Evolutionary conservation across 2,888 invertebrate species (phyloP).

Genomic region (Tipula confusa): DNA sequence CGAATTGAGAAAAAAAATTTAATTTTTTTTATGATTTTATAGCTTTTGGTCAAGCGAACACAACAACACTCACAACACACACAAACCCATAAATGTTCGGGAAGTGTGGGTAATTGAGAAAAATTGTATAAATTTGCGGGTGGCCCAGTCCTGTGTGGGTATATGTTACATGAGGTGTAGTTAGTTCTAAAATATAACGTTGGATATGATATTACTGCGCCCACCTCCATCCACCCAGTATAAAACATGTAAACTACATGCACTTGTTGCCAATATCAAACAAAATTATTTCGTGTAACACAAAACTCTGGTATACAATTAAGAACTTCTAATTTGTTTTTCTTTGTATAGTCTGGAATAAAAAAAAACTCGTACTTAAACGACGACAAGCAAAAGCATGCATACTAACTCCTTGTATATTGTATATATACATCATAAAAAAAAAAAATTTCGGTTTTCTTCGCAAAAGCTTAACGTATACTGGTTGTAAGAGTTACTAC

Average conservation of each 20-base stretch:
- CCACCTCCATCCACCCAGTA: neutral
- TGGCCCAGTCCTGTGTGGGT: neutral
- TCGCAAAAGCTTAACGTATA: too few relatives aligned
- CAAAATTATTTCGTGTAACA: neutral
- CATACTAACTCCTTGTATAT: neutral
- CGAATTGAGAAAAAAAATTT: neutral
- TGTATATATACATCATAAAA: neutral
- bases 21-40: neutral
- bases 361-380: neutral
- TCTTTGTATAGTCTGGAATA: neutral
- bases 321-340: neutral
- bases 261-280: neutral
- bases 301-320: neutral
- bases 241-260: neutral
- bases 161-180: too few relatives aligned
- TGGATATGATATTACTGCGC: neutral
- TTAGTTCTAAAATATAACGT: too few relatives aligned
- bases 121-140: neutral
- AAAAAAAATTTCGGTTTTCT: neutral
- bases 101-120: neutral
- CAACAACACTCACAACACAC: too few relatives aligned
- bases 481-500: too few relatives aligned
- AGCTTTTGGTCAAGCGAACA: neutral
- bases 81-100: neutral
- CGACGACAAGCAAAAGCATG: neutral